Base-by-base conservation (phyloP, 2,113 vertebrate genomes). In the Phocoena sinus region DNA sequence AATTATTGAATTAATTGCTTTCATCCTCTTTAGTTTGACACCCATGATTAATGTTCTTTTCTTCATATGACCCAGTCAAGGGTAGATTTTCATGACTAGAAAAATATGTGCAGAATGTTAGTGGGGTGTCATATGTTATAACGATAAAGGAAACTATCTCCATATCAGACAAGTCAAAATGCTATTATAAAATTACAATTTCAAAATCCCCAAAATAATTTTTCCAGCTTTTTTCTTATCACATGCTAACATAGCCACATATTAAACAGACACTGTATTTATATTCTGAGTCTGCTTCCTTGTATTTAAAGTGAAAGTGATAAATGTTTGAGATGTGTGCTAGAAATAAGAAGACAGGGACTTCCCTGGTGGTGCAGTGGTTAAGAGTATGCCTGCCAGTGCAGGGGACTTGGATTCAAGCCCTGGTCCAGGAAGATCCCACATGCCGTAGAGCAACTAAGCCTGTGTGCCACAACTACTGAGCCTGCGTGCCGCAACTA, bases 1-100 rank as follows among this genome's bases (percentile, higher is more conserved):
- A 83, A 93, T 94, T 88, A 94, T 28, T 91, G 36, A 87, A 84
- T 83, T 96, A 74, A 68, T 94, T 77, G 70, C 26, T 95, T 92
- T 94, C 82, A 91, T 14, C 28, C 41, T 95, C 53, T 86, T 92
- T 77, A 83, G 58, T 94, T 95, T 67, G 67, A 96, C n/a, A 83
- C 23, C 58, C 68, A 68, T 89, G 38, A 92, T 95, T 89, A 96
- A 76, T 92, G 31, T 67, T 87, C 63, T 89, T 89, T 93, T 88
- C 28, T 96, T 56, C 31, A 50, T 91, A 56, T 77, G 83, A 76
- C 4, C 62, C 50, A 80, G 12, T 68, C 8, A 21, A 74, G 26
- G 95, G 5, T 60, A 92, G 73, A 60, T 95, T 77, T 97, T 92
- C 50, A 62, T 83, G 62, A 94, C n/a, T 63, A 74, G 33, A 68